These are phyloP conservation scores for Cyanoderma ruficeps DNA, from an alignment of 2,113 vertebrate species.

Conservation along the genomic window DNA sequence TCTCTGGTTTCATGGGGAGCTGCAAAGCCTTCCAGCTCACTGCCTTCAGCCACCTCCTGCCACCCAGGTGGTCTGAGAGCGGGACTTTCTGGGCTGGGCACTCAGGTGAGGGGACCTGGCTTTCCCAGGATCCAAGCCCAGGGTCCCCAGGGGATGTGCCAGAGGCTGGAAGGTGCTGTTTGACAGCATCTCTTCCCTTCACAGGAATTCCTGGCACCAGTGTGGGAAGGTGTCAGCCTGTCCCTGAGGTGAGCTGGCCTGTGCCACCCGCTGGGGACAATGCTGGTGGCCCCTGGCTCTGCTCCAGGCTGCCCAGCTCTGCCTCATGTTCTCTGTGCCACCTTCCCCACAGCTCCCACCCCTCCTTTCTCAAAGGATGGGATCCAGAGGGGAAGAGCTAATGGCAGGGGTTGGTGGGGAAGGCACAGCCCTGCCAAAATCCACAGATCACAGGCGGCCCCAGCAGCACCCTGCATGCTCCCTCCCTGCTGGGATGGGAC, in stretches of 20 bases:
- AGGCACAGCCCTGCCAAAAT: not conserved
- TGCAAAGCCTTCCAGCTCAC: not conserved
- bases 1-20: not conserved
- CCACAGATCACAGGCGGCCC: not conserved
- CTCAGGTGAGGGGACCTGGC: not conserved
- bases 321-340: not conserved
- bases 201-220: not conserved
- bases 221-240: not conserved
- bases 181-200: not conserved
- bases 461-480: not conserved
- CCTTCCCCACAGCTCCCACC: not conserved
- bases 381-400: not conserved
- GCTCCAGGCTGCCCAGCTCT: not conserved
- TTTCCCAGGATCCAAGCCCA: not conserved
- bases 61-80: not conserved
- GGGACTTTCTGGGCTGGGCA: not conserved
- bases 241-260: not conserved
- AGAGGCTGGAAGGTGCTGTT: not conserved
- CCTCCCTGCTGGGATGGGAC: not conserved
- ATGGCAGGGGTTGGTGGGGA: accelerated
- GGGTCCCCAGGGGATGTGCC: not conserved
- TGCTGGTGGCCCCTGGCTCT: not conserved
- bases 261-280: accelerated
- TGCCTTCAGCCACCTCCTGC: not conserved
- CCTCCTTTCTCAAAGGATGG: not conserved